phyloP scores from a whole-genome alignment of 2,113 vertebrate genomes.

The Piaya cayana region DNA sequence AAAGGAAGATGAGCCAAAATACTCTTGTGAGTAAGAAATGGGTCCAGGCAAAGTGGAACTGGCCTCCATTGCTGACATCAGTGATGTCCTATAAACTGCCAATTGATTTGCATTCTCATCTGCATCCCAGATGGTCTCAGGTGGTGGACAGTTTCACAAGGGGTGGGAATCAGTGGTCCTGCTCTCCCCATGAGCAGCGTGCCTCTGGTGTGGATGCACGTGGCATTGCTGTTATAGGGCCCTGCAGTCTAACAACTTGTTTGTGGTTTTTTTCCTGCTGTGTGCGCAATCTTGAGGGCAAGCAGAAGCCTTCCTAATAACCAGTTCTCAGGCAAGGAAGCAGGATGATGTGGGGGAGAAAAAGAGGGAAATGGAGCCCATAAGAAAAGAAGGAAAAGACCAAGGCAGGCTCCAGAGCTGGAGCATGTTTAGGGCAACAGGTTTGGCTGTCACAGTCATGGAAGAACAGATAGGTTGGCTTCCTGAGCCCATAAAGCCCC shows the following conservation, averaged over 20 bases:
- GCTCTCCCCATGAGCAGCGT: background rate
- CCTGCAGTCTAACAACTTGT: background rate
- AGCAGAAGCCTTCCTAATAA: background rate
- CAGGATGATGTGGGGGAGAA: background rate
- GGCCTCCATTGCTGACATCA: background rate
- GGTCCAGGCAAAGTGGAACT: background rate
- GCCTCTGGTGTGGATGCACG: background rate
- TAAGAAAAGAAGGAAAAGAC: background rate
- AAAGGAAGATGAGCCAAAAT: background rate
- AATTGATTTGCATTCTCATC: background rate
- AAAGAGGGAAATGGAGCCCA: background rate
- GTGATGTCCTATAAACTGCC: background rate
- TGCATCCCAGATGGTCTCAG: background rate
- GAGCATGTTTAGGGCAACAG: background rate
- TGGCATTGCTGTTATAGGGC: fast-evolving
- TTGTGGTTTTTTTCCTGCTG: background rate
- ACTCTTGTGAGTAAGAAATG: background rate
- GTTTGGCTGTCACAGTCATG: background rate
- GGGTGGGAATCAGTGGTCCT: background rate
- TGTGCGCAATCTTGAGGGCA: background rate
- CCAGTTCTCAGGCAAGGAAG: background rate
- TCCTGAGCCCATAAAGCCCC: background rate
- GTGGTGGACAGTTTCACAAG: background rate
- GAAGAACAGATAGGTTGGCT: background rate
- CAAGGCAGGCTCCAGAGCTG: background rate